phyloP scores from a whole-genome alignment of 2,797 vertebrate species.

The Macropus fuliginosus region DNA sequence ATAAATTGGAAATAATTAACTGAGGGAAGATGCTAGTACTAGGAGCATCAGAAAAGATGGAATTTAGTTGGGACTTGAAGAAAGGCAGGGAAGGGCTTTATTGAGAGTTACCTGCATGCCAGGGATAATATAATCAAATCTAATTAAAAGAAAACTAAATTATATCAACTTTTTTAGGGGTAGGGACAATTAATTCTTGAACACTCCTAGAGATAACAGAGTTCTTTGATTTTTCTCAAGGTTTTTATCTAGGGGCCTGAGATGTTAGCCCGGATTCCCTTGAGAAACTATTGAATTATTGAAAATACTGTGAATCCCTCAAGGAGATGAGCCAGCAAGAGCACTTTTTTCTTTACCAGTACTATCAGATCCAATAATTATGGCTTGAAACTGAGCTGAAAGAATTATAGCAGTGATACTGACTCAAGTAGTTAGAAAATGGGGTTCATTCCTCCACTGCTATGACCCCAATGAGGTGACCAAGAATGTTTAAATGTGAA shows the following conservation, averaged over 20 bases:
- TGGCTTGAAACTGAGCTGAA: conserved; percentile 16
- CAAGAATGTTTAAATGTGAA: neutral
- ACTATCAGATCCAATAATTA: conserved; percentile 17
- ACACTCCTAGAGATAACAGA: neutral
- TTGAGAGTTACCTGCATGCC: neutral
- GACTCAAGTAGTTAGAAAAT: conserved; percentile 17
- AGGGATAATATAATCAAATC: conserved; percentile 37
- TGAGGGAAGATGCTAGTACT: neutral
- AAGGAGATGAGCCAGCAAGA: conserved; percentile 3
- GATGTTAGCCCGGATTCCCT: neutral
- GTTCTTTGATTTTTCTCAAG: neutral
- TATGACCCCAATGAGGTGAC: neutral
- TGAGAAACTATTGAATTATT: neutral
- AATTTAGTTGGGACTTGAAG: neutral
- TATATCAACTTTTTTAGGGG: neutral
- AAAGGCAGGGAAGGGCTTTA: neutral
- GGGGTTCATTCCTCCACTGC: neutral
- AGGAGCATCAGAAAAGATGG: neutral
- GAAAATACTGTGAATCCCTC: conserved; percentile 8
- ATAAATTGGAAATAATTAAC: neutral
- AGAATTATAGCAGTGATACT: neutral
- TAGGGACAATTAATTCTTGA: conserved; percentile 18
- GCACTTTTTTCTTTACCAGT: neutral
- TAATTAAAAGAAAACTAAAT: conserved; percentile 23
- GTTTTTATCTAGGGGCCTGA: conserved; percentile 7